Conservation (phyloP, 2,113 vertebrate species). For the Sinocyclocheilus maitianheensis region DNA sequence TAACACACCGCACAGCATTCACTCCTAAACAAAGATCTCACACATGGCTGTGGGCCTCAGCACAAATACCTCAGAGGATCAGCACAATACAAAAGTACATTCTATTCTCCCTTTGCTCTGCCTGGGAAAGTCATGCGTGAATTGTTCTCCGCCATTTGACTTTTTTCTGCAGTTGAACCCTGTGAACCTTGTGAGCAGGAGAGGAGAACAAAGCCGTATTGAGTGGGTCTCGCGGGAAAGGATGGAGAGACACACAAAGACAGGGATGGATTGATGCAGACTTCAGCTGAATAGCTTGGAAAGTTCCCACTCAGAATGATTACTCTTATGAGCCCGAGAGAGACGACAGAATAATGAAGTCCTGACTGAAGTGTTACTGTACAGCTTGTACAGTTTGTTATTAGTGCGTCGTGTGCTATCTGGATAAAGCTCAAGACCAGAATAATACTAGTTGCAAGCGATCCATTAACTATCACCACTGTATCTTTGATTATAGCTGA, state of each 20-base stretch:
- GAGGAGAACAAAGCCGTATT: conserved; percentile 37
- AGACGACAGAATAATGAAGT: not conserved
- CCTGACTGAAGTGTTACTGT: not conserved
- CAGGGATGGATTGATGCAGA: conserved; percentile 4
- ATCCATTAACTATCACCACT: too few species aligned
- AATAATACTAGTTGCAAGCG: too few species aligned
- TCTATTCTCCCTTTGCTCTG: conserved; percentile 24
- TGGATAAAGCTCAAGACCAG: not conserved
- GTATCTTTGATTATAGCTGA: too few species aligned
- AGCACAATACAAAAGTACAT: conserved; percentile 63
- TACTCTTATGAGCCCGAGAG: not conserved
- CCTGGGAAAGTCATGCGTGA: conserved; percentile 55
- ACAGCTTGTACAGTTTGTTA: too few species aligned
- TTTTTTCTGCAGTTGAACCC: conserved; percentile 13
- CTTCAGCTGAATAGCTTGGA: not conserved
- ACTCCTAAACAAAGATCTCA: conserved; percentile 5
- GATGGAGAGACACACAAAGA: conserved; percentile 3
- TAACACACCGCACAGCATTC: not conserved
- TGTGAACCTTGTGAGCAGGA: conserved; percentile 7
- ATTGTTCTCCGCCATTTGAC: conserved; percentile 53
- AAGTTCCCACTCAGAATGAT: not conserved
- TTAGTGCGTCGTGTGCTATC: not conserved
- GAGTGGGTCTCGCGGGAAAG: not conserved
- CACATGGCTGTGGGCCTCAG: not conserved
- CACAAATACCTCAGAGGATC: conserved; percentile 56